phyloP scores from a whole-genome alignment of 2,797 vertebrate genomes.

The Echiichthys vipera region DNA sequence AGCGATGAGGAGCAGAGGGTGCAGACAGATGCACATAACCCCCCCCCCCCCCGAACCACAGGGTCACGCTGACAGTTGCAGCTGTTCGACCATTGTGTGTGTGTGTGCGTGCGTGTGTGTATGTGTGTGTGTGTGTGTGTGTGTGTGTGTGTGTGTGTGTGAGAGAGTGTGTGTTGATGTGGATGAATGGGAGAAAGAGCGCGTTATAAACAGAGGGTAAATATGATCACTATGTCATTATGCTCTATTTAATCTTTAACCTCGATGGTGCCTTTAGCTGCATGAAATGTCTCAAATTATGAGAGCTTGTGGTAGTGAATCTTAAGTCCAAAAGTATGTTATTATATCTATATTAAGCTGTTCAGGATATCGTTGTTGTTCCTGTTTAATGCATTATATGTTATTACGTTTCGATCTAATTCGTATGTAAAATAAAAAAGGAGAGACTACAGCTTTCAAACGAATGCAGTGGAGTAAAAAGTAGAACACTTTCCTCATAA shows the following conservation, averaged over 20 bases:
- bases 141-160: slow-evolving; percentile 14
- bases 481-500: neutral
- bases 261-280: neutral
- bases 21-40: slow-evolving; percentile 43
- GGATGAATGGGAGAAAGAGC: neutral
- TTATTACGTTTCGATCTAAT: neutral
- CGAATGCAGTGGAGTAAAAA: neutral
- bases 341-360: neutral
- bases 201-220: neutral
- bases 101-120: slow-evolving; percentile 19
- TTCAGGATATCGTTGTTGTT: neutral
- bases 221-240: too few relatives aligned
- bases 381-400: neutral
- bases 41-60: neutral
- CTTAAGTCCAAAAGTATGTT: neutral
- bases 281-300: neutral
- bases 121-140: slow-evolving; percentile 13
- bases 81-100: slow-evolving; percentile 35
- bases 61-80: slow-evolving; percentile 50
- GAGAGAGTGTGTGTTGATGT: slow-evolving; percentile 3
- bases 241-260: neutral
- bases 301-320: neutral
- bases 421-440: neutral
- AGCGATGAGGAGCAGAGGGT: slow-evolving; percentile 82
- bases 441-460: neutral